A percentile compares a stretch with the other conserved stretches of the same genome.
Evolutionary conservation across 23 tunicate genomes (phyloP).

Genomic region (Clavelina lepadiformis): DNA sequence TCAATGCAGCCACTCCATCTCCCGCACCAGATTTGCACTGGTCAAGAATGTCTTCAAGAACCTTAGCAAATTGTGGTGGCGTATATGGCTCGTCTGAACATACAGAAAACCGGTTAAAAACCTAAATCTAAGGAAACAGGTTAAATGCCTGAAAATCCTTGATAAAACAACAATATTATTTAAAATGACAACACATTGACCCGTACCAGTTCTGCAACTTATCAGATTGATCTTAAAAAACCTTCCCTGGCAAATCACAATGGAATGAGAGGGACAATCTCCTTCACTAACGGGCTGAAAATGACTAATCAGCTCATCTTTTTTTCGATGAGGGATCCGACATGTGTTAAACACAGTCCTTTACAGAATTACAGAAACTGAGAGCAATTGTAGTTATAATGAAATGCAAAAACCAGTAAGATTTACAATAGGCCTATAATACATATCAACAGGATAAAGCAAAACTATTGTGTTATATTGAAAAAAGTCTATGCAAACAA

Average conservation of each 20-base stretch:
- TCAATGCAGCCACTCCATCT: slow-evolving; percentile 50
- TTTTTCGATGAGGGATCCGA: slow-evolving; percentile 48
- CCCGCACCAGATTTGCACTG: slow-evolving; percentile 2
- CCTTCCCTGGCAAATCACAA: slow-evolving; percentile 34
- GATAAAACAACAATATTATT: neutral
- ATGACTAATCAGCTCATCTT: slow-evolving; percentile 33
- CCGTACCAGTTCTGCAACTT: slow-evolving; percentile 5
- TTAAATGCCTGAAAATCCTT: neutral
- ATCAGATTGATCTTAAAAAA: slow-evolving; percentile 40
- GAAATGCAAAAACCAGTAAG: no score
- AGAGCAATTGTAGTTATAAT: no score
- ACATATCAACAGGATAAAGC: no score
- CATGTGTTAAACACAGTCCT: slow-evolving; percentile 61
- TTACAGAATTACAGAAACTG: neutral
- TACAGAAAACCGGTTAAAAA: neutral
- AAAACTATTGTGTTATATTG: no score
- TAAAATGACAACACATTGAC: neutral
- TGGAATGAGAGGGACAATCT: slow-evolving; percentile 37
- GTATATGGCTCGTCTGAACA: slow-evolving; percentile 40
- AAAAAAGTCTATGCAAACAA: no score
- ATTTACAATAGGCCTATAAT: no score
- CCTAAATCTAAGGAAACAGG: neutral
- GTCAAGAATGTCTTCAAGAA: slow-evolving; percentile 14
- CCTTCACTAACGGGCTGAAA: slow-evolving; percentile 67
- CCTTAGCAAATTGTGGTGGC: slow-evolving; percentile 43